These are phyloP conservation scores for Trachelus tabidus DNA, from an alignment of 2,888 invertebrate species.

Conservation along the genomic window DNA sequence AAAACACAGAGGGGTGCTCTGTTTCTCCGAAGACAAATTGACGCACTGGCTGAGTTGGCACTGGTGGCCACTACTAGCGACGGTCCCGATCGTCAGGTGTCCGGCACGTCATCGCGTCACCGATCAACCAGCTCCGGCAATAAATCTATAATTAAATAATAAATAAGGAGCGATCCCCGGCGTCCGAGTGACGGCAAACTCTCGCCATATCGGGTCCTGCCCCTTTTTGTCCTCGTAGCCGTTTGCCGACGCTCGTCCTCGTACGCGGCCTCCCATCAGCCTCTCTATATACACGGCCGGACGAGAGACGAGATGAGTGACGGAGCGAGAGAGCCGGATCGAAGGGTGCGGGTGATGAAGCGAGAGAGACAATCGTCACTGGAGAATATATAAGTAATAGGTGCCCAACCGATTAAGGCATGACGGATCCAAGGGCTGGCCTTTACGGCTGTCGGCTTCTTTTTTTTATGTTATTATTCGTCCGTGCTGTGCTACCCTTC, in stretches of 20 bases:
- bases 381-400: slow-evolving; percentile 33
- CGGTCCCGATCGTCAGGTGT: slow-evolving; percentile 36
- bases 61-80: neutral
- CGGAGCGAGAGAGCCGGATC: neutral
- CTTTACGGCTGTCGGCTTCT: slow-evolving; percentile 27
- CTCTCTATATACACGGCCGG: neutral
- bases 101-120: slow-evolving; percentile 35
- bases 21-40: slow-evolving; percentile 41
- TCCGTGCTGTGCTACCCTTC: slow-evolving; percentile 7
- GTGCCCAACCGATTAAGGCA: slow-evolving; percentile 45
- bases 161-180: slow-evolving; percentile 49
- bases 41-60: slow-evolving; percentile 2
- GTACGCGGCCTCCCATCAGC: neutral
- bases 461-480: slow-evolving; percentile 28
- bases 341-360: neutral
- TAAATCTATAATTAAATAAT: slow-evolving; percentile 62
- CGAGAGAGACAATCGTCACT: slow-evolving; percentile 9
- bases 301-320: neutral
- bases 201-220: slow-evolving; percentile 55
- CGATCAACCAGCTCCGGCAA: slow-evolving; percentile 37
- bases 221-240: slow-evolving; percentile 47
- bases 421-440: slow-evolving; percentile 25
- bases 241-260: neutral
- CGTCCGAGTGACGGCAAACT: slow-evolving; percentile 39
- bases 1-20: slow-evolving; percentile 28